These are phyloP conservation scores for Pteronura brasiliensis DNA, from an alignment of 2,113 vertebrate genomes.

Conservation along the genomic window DNA sequence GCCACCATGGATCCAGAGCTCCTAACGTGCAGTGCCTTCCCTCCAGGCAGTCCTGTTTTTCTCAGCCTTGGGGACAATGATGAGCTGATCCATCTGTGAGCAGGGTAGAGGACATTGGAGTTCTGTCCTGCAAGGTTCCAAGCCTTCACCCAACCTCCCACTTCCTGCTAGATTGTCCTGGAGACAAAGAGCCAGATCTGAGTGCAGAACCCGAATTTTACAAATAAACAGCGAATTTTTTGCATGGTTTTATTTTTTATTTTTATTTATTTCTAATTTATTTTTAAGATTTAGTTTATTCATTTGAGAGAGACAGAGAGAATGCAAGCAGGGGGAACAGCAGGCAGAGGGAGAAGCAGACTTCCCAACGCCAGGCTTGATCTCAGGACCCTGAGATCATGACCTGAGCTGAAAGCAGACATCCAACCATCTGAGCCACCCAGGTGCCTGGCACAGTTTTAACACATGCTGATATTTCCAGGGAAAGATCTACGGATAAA, in stretches of 20 bases:
- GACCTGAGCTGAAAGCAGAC: too few relatives aligned
- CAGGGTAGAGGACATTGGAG: background rate
- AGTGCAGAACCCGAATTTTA: background rate
- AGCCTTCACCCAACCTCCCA: background rate
- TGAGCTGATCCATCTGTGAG: background rate
- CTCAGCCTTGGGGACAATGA: background rate
- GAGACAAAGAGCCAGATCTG: background rate
- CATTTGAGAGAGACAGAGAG: too few relatives aligned
- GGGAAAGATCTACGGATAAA: background rate
- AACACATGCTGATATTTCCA: background rate
- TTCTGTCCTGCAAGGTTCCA: background rate
- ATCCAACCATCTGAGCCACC: too few relatives aligned
- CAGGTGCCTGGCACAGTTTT: background rate
- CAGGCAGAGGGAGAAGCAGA: too few relatives aligned
- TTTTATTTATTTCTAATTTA: too few relatives aligned
- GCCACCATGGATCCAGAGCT: background rate
- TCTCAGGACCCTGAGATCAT: too few relatives aligned
- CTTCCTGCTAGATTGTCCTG: rapidly evolving
- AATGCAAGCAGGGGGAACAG: too few relatives aligned
- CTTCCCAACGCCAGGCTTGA: too few relatives aligned
- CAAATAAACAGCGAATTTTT: background rate
- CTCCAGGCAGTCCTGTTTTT: background rate
- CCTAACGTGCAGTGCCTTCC: background rate
- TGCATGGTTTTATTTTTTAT: background rate
- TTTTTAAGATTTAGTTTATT: too few relatives aligned